phyloP scores from a whole-genome alignment of 2,888 invertebrate species.

The Achlya flavicornis region DNA sequence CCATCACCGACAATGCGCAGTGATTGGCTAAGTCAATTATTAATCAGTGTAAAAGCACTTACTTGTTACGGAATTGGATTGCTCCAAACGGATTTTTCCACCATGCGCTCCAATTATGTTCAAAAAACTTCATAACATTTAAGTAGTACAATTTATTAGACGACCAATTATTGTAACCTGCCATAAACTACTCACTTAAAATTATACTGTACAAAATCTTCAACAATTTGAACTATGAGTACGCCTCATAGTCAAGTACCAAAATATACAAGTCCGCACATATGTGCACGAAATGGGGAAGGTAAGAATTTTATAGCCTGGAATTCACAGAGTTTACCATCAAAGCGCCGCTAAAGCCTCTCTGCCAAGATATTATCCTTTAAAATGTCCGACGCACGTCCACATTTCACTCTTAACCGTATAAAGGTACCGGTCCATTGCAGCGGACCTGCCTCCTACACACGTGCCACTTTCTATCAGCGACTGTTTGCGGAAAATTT shows the following conservation, averaged over 20 bases:
- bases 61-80: too few species aligned
- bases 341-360: conserved; percentile 41
- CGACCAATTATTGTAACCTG: too few species aligned
- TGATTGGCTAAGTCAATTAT: too few species aligned
- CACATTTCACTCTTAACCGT: conserved; percentile 52
- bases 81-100: too few species aligned
- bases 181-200: not conserved
- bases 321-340: conserved; percentile 13
- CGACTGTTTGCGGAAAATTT: not conserved
- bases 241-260: not conserved
- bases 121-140: too few species aligned
- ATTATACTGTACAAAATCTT: not conserved
- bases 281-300: conserved; percentile 1
- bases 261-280: not conserved
- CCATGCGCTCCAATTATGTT: too few species aligned
- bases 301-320: conserved; percentile 14
- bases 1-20: too few species aligned
- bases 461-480: not conserved
- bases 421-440: conserved; percentile 24
- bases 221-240: not conserved
- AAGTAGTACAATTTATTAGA: too few species aligned
- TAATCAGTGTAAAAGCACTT: too few species aligned
- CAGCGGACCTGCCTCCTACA: not conserved
- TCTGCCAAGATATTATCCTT: conserved; percentile 55
- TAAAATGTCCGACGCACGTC: conserved; percentile 60